Base-by-base conservation (phyloP, 1,140 invertebrate species). In the Colletes gigas region DNA sequence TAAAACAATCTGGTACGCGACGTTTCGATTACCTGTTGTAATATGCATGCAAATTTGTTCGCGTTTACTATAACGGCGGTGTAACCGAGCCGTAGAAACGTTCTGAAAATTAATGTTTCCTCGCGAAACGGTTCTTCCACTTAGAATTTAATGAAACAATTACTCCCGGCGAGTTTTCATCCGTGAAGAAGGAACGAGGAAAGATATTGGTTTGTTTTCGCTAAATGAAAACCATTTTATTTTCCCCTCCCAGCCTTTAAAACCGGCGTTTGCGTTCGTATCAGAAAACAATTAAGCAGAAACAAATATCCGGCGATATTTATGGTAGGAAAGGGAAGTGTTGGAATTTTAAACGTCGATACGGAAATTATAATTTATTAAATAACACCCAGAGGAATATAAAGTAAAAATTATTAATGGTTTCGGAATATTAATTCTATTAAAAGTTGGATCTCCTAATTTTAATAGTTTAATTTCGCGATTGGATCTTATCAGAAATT, bases 191-290 rank as follows among this genome's bases (percentile, higher is more conserved):
- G 47, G 54, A 68, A 30, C 19, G 47, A 30, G 66, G 30, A 54
- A 54, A 68, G 50, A 68, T 68, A 68, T 68, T 54, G 66, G 21
- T 68, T 68, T 68, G 17, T 54, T 54, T 54, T 39, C 19, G 14
- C 52, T 30, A 15, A 54, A 54, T 15, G 12, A 54, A 47, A 54
- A 68, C 12, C 21, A 54, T 68, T 68, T 50, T 66, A 50, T 19
- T 19, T 39, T 5, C 50, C 21, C 47, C 30, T 10, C 47, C 19
- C 52, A 30, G 12, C 50, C 50, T 41, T 65, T 44, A 12, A 6
- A 65, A n/a, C 41, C 0, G 6, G 6, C 6, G 7, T n/a, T 54
- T 8, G 19, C 19, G 6, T 54, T 68, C 9, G 12, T 30, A 66
- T 50, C 41, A 66, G 7, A 47, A 65, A 44, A 41, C 63, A 52